A percentile compares a stretch with the other conserved stretches of the same genome.
Evolutionary conservation across 1,140 invertebrate genomes (phyloP).

Genomic region (Camponotus floridanus): DNA sequence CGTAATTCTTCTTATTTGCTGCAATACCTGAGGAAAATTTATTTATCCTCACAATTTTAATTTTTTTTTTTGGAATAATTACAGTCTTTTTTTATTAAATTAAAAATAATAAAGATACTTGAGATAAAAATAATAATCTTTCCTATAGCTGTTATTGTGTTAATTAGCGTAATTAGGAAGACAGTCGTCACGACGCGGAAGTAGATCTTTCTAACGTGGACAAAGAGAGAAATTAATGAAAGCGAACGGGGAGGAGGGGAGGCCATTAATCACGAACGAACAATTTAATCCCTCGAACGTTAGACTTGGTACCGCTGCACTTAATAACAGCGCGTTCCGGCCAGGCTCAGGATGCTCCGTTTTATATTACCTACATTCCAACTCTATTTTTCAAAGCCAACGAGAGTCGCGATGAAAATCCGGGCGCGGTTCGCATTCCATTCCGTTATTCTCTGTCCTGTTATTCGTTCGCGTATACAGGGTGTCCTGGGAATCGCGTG

Average conservation of each 20-base stretch:
- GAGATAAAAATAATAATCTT: background rate
- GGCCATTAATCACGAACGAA: constrained; percentile 60
- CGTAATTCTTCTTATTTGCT: background rate
- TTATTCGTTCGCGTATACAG: constrained; percentile 16
- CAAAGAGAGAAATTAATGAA: constrained; percentile 60
- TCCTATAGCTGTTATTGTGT: background rate
- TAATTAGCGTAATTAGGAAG: constrained; percentile 51
- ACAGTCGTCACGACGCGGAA: constrained; percentile 42
- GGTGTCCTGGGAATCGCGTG: background rate
- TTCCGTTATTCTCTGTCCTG: constrained; percentile 11
- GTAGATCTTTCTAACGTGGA: constrained; percentile 40
- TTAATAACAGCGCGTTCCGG: constrained; percentile 58
- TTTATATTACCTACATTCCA: constrained; percentile 61
- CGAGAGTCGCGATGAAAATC: constrained; percentile 59
- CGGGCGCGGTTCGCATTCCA: constrained; percentile 49
- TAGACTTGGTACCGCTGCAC: constrained; percentile 57
- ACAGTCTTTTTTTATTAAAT: constrained; percentile 8
- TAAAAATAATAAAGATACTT: background rate
- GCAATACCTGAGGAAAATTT: background rate
- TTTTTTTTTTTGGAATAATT: no score
- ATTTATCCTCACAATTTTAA: background rate
- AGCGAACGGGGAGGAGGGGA: constrained; percentile 2
- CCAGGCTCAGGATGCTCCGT: constrained; percentile 53
- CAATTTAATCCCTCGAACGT: constrained; percentile 61
- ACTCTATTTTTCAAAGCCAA: constrained; percentile 58